A percentile compares a stretch with the other conserved stretches of the same genome.
These are phyloP conservation scores for Ovis canadensis DNA, from an alignment of 2,113 vertebrate species.

Conservation along the genomic window DNA sequence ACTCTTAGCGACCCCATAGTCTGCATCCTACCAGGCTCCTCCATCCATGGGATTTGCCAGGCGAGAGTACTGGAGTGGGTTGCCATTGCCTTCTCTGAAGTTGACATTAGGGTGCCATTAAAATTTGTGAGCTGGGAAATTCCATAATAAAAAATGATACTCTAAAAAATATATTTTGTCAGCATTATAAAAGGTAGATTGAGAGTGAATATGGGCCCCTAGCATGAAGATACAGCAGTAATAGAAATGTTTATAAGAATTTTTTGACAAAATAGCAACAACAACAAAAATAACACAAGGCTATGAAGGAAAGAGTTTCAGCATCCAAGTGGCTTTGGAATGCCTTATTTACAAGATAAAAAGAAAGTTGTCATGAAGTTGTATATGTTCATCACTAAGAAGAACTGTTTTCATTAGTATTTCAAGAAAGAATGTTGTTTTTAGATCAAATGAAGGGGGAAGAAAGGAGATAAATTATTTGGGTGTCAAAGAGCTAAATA, in stretches of 20 bases:
- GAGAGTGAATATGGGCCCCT: not conserved
- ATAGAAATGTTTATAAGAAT: not conserved
- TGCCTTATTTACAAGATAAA: not conserved
- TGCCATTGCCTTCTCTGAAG: not conserved
- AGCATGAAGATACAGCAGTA: not conserved
- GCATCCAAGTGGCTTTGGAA: not conserved
- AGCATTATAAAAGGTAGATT: not conserved
- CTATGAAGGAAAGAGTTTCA: not conserved
- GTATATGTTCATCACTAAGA: not conserved
- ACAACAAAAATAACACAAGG: not conserved
- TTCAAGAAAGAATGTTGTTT: not conserved
- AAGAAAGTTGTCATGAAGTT: not conserved
- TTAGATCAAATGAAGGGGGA: not conserved
- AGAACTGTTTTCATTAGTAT: not conserved
- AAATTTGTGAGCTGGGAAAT: conserved; percentile 30
- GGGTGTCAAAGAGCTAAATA: not conserved
- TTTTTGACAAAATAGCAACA: not conserved
- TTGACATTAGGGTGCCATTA: not conserved
- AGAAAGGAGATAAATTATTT: not conserved
- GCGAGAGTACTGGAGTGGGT: too few species aligned
- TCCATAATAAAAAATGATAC: not conserved
- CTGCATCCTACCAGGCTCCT: too few species aligned
- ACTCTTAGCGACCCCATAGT: too few species aligned
- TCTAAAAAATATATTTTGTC: not conserved
- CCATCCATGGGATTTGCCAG: too few species aligned